Evolutionary conservation across 1,140 invertebrate species (phyloP), one percentile per base, ranked within the genome.

Genomic region (Penaeus indicus): DNA sequence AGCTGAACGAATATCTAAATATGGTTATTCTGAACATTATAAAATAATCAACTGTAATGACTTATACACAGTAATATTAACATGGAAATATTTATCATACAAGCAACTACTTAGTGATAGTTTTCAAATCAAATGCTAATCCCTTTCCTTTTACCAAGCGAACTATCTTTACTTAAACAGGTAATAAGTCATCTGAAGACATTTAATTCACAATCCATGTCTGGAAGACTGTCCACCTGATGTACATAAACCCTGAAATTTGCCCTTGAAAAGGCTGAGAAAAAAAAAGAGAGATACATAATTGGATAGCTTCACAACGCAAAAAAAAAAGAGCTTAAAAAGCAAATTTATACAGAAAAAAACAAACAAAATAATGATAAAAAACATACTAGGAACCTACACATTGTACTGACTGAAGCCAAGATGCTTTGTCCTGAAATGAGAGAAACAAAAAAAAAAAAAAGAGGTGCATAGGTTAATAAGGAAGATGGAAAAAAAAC

Each of bases 361-460:
- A 19, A 38, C 13, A 86, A 64, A 69, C 64, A 64, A 64, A 54
- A 72, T 27, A 86, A 86, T 32, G 77, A 77, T 62, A 63, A 47
- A 32, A 75, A 75, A 38, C 72, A 75, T 75, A 75, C 72, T 84
- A 84, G 87, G 87, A 84, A 89, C 88, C 88, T 89, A 89, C 88
- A 89, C 84, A 89, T 89, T 89, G 84, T 89, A 89, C 83, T 89
- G 88, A 89, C 88, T 89, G 88, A 89, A 89, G 83, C 88, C 88
- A 89, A 89, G 83, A 69, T 85, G 77, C 84, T 89, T 89, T 85
- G 78, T 81, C 61, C 88, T 89, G 88, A 67, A 89, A 89, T 32
- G 67, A 69, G 64, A 82, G n/a, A 82, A 89, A 79, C 25, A 62
- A 84, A 83, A 82, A 67, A 75, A 88, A 85, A 42, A 42, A 42